phyloP scores from a whole-genome alignment of 2,888 invertebrate species.

The Eulithis testata region DNA sequence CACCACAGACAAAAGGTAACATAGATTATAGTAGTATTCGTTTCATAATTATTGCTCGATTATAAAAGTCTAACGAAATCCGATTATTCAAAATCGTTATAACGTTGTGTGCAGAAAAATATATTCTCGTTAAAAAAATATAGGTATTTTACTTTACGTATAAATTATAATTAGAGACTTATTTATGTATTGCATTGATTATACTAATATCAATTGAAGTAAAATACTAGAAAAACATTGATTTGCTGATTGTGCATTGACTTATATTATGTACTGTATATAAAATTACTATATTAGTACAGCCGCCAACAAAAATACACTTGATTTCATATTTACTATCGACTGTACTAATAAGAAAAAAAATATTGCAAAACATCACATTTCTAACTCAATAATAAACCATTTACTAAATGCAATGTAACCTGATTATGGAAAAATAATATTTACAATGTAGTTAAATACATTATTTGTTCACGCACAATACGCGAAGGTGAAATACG shows the following conservation, averaged over 20 bases:
- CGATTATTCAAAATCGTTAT: conserved; percentile 17
- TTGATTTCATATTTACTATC: no score
- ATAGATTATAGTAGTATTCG: conserved; percentile 32
- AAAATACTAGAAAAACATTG: not conserved
- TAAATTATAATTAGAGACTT: conserved; percentile 12
- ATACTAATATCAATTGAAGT: not conserved
- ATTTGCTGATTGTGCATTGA: not conserved
- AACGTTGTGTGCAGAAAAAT: conserved; percentile 25
- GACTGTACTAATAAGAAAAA: no score
- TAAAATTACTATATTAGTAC: not conserved
- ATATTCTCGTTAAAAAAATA: conserved; percentile 28
- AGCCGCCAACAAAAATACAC: not conserved
- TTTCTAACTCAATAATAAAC: no score
- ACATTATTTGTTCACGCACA: not conserved
- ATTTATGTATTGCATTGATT: conserved; percentile 8
- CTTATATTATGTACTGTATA: not conserved
- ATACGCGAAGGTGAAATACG: conserved; percentile 10
- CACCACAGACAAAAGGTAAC: conserved; percentile 35
- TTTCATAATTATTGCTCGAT: conserved; percentile 40
- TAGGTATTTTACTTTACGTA: conserved; percentile 3
- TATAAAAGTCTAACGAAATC: conserved; percentile 19
- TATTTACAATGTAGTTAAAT: not conserved
- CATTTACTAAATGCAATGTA: no score
- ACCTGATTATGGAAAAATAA: not conserved
- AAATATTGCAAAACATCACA: no score